Conservation (phyloP, 2,888 invertebrate species). For the Drosophila prostipennis region DNA sequence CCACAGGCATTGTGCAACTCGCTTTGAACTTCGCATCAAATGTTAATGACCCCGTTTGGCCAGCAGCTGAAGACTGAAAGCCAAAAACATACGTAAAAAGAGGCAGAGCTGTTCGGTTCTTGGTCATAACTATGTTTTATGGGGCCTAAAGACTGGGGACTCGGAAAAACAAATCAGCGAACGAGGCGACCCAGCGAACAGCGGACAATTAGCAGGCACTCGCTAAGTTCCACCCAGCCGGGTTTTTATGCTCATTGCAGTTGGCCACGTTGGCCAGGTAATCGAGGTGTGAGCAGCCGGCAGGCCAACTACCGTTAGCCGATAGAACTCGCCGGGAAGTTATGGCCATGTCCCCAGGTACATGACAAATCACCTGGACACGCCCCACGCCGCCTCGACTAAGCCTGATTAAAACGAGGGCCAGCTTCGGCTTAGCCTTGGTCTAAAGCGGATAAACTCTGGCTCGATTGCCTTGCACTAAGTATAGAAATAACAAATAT, state of each 20-base stretch:
- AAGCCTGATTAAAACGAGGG: conserved; percentile 39
- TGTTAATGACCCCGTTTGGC: conserved; percentile 70
- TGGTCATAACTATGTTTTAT: conserved; percentile 48
- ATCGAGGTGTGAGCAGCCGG: conserved; percentile 51
- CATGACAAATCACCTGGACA: conserved; percentile 42
- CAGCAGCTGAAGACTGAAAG: not conserved
- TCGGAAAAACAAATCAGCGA: conserved; percentile 46
- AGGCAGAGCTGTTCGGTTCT: conserved; percentile 19
- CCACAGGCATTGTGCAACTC: conserved; percentile 59
- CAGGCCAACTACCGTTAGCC: conserved; percentile 57
- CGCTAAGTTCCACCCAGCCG: conserved; percentile 54
- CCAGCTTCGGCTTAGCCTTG: conserved; percentile 34
- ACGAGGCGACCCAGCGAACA: conserved; percentile 35
- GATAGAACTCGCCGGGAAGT: conserved; percentile 32
- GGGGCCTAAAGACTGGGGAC: conserved; percentile 5
- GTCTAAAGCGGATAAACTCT: conserved; percentile 33
- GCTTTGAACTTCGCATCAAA: conserved; percentile 60
- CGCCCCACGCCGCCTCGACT: conserved; percentile 31
- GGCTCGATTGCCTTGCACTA: conserved; percentile 44
- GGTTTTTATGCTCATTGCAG: conserved; percentile 28
- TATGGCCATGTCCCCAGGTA: conserved; percentile 28
- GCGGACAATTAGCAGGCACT: conserved; percentile 61
- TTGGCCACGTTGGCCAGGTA: conserved; percentile 27
- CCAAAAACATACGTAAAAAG: conserved; percentile 8
- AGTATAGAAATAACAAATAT: conserved; percentile 14